Percentiles rank a stretch among this genome's conserved stretches.
Evolutionary conservation across 1,140 invertebrate species (phyloP).

Genomic region (Pseudomyrmex flavicornis): DNA sequence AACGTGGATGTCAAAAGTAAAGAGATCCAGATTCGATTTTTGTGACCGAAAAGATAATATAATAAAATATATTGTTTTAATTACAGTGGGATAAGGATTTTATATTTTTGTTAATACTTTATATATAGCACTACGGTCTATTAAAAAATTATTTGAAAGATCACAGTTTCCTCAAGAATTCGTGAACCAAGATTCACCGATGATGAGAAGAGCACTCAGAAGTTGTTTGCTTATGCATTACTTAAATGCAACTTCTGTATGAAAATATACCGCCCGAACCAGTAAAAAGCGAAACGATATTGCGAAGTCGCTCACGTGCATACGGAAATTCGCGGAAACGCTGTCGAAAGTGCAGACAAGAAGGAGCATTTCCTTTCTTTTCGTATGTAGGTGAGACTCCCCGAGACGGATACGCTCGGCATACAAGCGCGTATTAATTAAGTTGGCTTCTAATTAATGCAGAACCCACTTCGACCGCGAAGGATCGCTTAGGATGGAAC

Average conservation of each 20-base stretch:
- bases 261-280: constrained; percentile 18
- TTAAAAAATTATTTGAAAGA: no score
- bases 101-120: no score
- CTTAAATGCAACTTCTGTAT: constrained; percentile 54
- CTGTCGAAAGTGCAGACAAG: constrained; percentile 17
- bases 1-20: no score
- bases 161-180: not conserved
- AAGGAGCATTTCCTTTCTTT: constrained; percentile 1
- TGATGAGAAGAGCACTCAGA: constrained; percentile 19
- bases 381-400: constrained; percentile 2
- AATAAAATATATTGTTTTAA: no score
- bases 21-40: no score
- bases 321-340: not conserved
- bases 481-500: constrained; percentile 63
- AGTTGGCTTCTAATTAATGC: constrained; percentile 71
- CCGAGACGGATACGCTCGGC: constrained; percentile 18
- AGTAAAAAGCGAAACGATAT: constrained; percentile 45
- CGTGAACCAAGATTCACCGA: not conserved
- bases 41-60: no score
- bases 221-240: not conserved
- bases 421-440: constrained; percentile 68
- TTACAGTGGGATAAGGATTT: no score
- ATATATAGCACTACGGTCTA: no score
- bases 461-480: constrained; percentile 66
- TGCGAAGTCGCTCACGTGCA: constrained; percentile 18